Evolutionary conservation across 2,113 vertebrate genomes (phyloP).

Genomic region (Theropithecus gelada): DNA sequence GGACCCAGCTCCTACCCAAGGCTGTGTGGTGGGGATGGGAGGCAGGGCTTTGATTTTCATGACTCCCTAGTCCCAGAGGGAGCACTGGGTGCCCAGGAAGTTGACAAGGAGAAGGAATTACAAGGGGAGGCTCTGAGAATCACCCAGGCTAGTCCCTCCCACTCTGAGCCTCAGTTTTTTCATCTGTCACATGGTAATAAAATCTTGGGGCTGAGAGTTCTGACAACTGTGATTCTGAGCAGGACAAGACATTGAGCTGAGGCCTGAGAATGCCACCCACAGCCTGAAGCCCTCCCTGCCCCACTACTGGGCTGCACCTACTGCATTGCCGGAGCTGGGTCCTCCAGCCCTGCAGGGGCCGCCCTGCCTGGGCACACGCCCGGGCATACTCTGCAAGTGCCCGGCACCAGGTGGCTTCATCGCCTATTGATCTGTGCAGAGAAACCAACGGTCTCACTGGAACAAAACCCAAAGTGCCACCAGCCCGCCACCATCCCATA

Average conservation of each 20-base stretch:
- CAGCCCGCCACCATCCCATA: background rate
- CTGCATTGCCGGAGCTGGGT: conserved; percentile 90
- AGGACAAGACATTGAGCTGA: background rate
- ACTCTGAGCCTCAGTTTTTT: background rate
- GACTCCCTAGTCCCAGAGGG: background rate
- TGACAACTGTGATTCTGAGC: background rate
- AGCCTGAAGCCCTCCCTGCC: background rate
- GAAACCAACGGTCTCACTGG: background rate
- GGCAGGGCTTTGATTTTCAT: background rate
- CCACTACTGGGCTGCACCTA: conserved; percentile 76
- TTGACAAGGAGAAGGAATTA: background rate
- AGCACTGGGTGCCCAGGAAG: background rate
- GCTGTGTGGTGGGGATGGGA: background rate
- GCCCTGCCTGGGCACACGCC: conserved; percentile 94
- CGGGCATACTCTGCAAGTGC: conserved; percentile 94
- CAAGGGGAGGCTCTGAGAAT: background rate
- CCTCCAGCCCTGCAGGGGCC: conserved; percentile 93
- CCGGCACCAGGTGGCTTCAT: conserved; percentile 90
- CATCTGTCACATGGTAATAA: background rate
- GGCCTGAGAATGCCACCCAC: background rate
- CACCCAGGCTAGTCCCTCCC: background rate
- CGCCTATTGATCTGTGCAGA: conserved; percentile 88
- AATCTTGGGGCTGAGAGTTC: background rate
- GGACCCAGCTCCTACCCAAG: background rate
- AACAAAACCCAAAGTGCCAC: background rate